These are phyloP conservation scores for Macrobrachium nipponense DNA, from an alignment of 1,140 invertebrate genomes.

Conservation along the genomic window DNA sequence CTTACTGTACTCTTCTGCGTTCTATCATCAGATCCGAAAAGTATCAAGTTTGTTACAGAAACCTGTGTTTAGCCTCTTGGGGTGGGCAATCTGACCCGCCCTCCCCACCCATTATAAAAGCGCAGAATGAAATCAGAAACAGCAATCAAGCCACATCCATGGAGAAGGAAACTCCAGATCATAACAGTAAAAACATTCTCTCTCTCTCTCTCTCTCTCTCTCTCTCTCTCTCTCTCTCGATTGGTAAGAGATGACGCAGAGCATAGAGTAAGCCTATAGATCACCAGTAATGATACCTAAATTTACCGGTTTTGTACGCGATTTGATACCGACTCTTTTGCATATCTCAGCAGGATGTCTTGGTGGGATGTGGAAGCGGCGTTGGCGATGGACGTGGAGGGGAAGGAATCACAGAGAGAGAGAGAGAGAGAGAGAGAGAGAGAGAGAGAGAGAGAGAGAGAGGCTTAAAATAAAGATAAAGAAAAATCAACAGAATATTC, in stretches of 20 bases:
- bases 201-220: neutral
- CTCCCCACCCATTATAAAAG: slow-evolving; percentile 27
- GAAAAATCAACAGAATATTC: neutral
- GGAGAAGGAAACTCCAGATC: no score
- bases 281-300: neutral
- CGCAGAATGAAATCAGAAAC: slow-evolving; percentile 39
- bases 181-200: no score
- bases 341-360: neutral
- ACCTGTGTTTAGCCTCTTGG: slow-evolving; percentile 8
- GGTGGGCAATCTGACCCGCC: slow-evolving; percentile 17
- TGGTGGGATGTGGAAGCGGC: neutral
- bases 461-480: neutral
- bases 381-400: neutral
- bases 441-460: neutral
- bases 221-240: neutral
- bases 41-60: slow-evolving; percentile 17
- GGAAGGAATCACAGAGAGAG: neutral
- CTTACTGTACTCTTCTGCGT: no score
- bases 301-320: neutral
- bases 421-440: neutral
- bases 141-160: neutral
- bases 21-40: neutral
- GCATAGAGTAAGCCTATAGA: no score
- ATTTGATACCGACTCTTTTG: neutral
- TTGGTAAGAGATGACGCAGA: no score